Conservation (phyloP, 1,140 invertebrate species). For the Drosophila prosaltans region DNA sequence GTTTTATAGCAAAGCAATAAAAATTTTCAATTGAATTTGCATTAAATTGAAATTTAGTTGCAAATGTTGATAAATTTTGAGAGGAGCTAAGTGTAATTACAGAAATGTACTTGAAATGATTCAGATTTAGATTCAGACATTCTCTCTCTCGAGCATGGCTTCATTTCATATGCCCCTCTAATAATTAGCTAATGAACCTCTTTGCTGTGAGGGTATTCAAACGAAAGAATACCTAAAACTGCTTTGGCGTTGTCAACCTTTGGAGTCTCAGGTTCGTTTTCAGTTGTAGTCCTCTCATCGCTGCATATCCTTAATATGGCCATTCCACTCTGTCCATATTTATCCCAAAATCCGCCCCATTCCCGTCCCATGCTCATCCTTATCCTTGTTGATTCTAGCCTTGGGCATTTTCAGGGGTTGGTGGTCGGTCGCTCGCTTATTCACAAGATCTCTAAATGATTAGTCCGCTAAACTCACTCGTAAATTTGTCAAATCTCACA, state of each 20-base stretch:
- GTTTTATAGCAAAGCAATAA: no score
- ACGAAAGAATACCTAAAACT: constrained; percentile 12
- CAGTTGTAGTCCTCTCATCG: constrained; percentile 7
- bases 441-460: constrained; percentile 64
- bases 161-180: no score
- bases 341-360: background rate
- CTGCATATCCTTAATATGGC: constrained; percentile 40
- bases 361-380: background rate
- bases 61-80: no score
- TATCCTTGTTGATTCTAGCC: constrained; percentile 55
- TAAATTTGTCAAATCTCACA: constrained; percentile 79
- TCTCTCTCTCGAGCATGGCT: no score
- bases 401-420: constrained; percentile 29
- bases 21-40: background rate
- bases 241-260: constrained; percentile 47
- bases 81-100: no score
- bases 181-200: background rate
- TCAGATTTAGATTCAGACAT: no score
- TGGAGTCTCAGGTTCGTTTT: constrained; percentile 6
- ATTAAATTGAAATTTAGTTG: background rate
- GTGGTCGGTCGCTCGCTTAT: background rate
- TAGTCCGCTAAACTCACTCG: constrained; percentile 75
- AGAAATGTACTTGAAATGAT: background rate
- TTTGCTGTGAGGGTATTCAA: background rate
- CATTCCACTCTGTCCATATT: constrained; percentile 15